phyloP scores from a whole-genome alignment of 2,113 vertebrate genomes.

The Eudorcas thomsonii region DNA sequence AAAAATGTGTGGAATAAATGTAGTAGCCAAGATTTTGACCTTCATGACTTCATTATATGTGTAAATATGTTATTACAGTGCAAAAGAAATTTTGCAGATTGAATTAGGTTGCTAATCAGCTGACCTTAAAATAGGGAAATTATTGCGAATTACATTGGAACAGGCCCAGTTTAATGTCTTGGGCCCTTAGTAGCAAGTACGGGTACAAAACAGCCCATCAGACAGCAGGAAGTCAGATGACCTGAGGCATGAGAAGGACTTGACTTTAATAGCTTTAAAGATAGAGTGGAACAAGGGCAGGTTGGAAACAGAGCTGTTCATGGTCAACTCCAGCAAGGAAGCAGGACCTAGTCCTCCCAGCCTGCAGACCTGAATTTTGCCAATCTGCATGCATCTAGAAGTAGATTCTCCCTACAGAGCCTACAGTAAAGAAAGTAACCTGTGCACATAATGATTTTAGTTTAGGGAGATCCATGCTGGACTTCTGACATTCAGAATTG shows the following conservation, averaged over 20 bases:
- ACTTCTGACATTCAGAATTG: not conserved
- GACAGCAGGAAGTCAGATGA: not conserved
- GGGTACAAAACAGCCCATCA: not conserved
- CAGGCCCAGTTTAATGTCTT: not conserved
- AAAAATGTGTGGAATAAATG: not conserved
- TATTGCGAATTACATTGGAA: not conserved
- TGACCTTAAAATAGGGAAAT: not conserved
- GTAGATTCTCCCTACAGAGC: not conserved
- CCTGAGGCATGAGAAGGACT: not conserved
- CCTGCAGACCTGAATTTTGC: not conserved
- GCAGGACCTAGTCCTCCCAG: not conserved
- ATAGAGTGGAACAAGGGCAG: not conserved
- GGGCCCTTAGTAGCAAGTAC: not conserved
- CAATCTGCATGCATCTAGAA: not conserved
- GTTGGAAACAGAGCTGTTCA: not conserved
- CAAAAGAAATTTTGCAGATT: not conserved
- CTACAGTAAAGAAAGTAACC: not conserved
- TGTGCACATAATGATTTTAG: not conserved
- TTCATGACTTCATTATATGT: not conserved
- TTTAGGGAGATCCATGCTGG: not conserved
- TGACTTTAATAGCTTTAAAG: not conserved
- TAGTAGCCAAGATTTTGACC: not conserved
- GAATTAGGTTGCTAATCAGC: not conserved
- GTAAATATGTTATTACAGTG: not conserved
- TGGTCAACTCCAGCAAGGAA: not conserved